Percentiles rank a stretch among this genome's conserved stretches.
Conservation (phyloP, 2,113 vertebrate genomes). For the Solea solea region DNA sequence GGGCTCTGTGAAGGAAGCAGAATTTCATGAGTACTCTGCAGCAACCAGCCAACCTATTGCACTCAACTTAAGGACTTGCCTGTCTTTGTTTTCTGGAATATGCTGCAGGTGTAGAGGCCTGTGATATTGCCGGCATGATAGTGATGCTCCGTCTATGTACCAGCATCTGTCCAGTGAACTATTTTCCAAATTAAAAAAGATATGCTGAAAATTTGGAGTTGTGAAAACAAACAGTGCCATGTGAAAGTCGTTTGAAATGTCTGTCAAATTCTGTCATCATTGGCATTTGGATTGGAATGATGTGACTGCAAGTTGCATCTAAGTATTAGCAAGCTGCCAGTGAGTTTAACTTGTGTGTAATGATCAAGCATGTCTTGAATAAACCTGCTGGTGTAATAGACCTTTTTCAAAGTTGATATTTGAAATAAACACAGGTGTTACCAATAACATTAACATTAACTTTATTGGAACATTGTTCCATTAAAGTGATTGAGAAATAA, state of each 20-base stretch:
- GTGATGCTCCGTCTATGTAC: no score
- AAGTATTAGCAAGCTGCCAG: background rate
- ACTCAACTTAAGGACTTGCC: background rate
- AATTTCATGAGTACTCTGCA: background rate
- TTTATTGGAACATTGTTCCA: no score
- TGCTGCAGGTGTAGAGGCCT: background rate
- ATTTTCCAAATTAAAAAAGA: background rate
- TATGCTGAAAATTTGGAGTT: background rate
- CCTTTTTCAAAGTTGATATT: no score
- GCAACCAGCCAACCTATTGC: constrained; percentile 9
- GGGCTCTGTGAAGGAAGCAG: background rate
- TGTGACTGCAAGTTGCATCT: no score
- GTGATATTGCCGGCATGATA: constrained; percentile 1
- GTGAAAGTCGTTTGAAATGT: no score
- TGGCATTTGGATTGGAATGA: no score
- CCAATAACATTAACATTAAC: no score
- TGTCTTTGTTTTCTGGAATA: background rate
- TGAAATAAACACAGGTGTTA: no score
- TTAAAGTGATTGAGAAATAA: no score
- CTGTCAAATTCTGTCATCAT: no score
- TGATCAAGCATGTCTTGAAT: no score
- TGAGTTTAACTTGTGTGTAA: background rate
- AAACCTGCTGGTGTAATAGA: no score
- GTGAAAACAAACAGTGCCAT: background rate
- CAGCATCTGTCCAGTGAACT: background rate